Evolutionary conservation across 2,888 invertebrate genomes (phyloP), one percentile per base, ranked within the genome.

Genomic region (Eupithecia subumbrata): DNA sequence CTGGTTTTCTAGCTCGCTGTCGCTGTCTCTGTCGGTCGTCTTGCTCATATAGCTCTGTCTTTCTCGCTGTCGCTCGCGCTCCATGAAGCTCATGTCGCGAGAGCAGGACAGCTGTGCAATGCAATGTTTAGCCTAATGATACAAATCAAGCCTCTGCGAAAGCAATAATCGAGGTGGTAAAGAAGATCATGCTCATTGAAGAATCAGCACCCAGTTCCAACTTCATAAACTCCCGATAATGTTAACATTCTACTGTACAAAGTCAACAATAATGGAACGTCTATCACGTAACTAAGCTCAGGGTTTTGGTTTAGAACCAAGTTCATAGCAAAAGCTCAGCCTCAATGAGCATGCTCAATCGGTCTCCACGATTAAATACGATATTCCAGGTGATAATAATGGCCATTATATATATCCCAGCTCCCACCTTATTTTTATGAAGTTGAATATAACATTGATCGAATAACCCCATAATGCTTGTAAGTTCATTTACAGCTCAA

Each of bases 1-100:
- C 80, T 93, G 90, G 92, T 91, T 91, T 93, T 96, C 95, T 91
- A 96, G 97, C 92, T 99, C 99, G 90, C 98, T 98, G 95, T 99
- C 99, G 91, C 98, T 98, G 88, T 98, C 97, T 84, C 95, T 91
- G 88, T 95, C 95, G 89, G 92, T 90, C 89, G 90, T 92, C 93
- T 95, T 95, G 85, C 90, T 91, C 86, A 94, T 94, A 93, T 95
- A 95, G 91, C 90, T 92, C 90, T 94, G 93, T 90, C 94, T 92
- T 86, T 94, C 92, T 89, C 95, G 88, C 90, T 93, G 93, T 89
- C 95, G 88, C 90, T 93, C 93, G 84, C 93, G 91, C 84, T 95
- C 94, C 91, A 92, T 91, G 94, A 88, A 95, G 91, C 91, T 92
- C 91, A 95, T 84, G 86, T 94, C 92, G 84, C 91, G 94, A 83